phyloP scores from a whole-genome alignment of 2,797 vertebrate genomes.

The Cryptoprocta ferox region DNA sequence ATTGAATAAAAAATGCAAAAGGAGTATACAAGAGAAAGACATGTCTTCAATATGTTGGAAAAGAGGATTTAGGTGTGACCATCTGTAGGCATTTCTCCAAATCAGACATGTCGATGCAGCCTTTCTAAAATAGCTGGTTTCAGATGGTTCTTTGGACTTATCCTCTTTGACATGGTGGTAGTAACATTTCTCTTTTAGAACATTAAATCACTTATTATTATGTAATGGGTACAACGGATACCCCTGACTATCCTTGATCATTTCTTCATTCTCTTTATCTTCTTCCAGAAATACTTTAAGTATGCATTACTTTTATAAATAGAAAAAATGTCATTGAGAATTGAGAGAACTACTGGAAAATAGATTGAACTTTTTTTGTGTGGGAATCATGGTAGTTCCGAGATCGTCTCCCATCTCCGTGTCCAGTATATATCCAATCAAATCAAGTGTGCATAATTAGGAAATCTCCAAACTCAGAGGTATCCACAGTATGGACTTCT shows the following conservation, averaged over 20 bases:
- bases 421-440: not conserved
- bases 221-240: too few relatives aligned
- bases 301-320: not conserved
- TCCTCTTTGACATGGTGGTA: not conserved
- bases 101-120: not conserved
- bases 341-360: constrained; percentile 18
- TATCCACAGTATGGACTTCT: not conserved
- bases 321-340: not conserved
- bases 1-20: not conserved
- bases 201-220: not conserved
- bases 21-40: not conserved
- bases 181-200: not conserved
- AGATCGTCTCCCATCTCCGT: not conserved
- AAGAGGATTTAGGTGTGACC: not conserved
- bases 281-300: constrained; percentile 25
- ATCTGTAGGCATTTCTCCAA: not conserved
- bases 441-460: not conserved
- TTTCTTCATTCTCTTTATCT: not conserved
- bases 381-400: not conserved
- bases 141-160: not conserved
- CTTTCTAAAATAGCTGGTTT: not conserved
- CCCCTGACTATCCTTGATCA: not conserved
- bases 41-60: not conserved
- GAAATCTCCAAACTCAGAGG: not conserved
- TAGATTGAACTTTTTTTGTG: not conserved